These are phyloP conservation scores for Anoplius nigerrimus DNA, from an alignment of 2,888 invertebrate species.

Conservation along the genomic window DNA sequence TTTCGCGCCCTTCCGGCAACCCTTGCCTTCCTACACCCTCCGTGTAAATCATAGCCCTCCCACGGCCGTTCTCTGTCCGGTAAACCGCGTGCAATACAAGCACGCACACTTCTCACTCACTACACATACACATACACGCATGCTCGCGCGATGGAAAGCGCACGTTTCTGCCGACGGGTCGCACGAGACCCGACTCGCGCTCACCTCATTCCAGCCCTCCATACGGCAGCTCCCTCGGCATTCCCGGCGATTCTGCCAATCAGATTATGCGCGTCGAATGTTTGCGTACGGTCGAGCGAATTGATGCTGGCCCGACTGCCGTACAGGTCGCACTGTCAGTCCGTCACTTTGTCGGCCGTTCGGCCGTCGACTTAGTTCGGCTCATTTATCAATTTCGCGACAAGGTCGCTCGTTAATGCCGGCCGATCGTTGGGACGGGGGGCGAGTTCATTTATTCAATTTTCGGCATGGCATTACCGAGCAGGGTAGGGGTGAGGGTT, in stretches of 20 bases:
- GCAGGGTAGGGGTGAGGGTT: too few species aligned
- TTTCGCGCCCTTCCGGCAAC: constrained; percentile 7
- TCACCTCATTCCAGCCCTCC: neutral
- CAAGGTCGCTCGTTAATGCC: too few species aligned
- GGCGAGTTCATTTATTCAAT: too few species aligned
- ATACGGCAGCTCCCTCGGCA: constrained; percentile 11
- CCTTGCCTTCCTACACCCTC: neutral
- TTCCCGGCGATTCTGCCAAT: constrained; percentile 22
- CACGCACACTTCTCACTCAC: too few species aligned
- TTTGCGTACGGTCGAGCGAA: too few species aligned
- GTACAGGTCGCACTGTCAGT: too few species aligned
- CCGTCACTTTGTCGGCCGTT: too few species aligned
- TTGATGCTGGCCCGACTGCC: too few species aligned
- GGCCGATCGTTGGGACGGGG: too few species aligned
- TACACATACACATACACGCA: constrained; percentile 17
- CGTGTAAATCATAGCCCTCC: constrained; percentile 43
- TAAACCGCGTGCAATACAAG: constrained; percentile 38
- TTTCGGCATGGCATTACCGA: too few species aligned
- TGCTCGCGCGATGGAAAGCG: constrained; percentile 17
- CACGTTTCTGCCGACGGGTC: constrained; percentile 25
- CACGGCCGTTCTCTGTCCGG: constrained; percentile 11
- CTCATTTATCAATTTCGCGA: too few species aligned
- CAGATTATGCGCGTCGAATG: constrained; percentile 2
- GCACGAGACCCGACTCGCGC: neutral
- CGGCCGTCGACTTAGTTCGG: too few species aligned